Percentiles rank a stretch among this genome's conserved stretches.
Conservation (phyloP, 2,797 vertebrate genomes). For the Fistularia tabacaria region DNA sequence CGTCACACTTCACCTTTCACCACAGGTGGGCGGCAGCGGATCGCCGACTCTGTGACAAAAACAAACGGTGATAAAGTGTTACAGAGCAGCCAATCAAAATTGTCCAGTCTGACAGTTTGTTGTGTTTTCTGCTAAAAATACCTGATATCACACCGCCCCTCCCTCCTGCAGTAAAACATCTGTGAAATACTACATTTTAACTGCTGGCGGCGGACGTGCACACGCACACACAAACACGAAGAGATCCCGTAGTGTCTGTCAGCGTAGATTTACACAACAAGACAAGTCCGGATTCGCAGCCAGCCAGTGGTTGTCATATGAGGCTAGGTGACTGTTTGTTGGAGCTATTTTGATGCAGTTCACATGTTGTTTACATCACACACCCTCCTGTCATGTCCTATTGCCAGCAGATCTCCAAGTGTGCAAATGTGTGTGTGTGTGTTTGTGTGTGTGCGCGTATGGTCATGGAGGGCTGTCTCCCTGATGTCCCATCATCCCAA, state of each 20-base stretch:
- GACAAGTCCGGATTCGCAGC: conserved; percentile 45
- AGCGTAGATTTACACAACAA: conserved; percentile 47
- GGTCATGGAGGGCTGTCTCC: conserved; percentile 31
- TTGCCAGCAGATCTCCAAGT: conserved; percentile 29
- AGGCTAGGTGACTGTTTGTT: conserved; percentile 50
- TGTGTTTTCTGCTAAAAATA: conserved; percentile 32
- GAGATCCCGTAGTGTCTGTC: conserved; percentile 44
- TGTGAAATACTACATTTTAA: too few species aligned
- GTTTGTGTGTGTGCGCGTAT: conserved; percentile 17
- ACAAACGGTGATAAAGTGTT: conserved; percentile 17
- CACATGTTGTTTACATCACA: conserved; percentile 64
- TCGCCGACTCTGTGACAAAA: conserved; percentile 18
- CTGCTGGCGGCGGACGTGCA: too few species aligned
- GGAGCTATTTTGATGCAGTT: conserved; percentile 59
- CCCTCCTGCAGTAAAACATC: too few species aligned
- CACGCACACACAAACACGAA: conserved; percentile 1
- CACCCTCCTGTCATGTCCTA: conserved; percentile 48
- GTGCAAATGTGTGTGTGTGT: conserved; percentile 15
- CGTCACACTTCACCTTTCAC: conserved; percentile 27
- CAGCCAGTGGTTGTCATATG: conserved; percentile 56
- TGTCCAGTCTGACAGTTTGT: neutral
- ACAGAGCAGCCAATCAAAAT: neutral
- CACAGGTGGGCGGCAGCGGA: conserved; percentile 12
- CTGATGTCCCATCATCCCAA: conserved; percentile 60
- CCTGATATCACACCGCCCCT: conserved; percentile 3